Conservation (phyloP, 1,140 invertebrate genomes). For the Drosophila takahashii region DNA sequence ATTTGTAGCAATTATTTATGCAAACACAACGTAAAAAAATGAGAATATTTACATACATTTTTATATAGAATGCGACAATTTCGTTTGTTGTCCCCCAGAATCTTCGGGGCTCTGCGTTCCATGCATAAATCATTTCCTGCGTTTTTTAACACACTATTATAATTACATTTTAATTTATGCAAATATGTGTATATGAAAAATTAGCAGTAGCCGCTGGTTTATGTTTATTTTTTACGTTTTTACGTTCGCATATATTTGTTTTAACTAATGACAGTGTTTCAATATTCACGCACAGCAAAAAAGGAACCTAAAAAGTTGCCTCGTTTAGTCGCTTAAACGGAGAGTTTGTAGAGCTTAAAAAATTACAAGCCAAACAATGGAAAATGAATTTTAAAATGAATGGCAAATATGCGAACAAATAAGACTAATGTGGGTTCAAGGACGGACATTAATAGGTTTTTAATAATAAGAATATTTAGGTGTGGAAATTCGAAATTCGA, state of each 20-base stretch:
- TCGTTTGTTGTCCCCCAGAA: constrained; percentile 51
- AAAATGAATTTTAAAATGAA: constrained; percentile 49
- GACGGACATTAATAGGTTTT: constrained; percentile 7
- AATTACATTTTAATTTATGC: constrained; percentile 83
- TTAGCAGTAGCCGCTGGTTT: constrained; percentile 52
- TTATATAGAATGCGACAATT: constrained; percentile 48
- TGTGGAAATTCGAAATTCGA: constrained; percentile 2
- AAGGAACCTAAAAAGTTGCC: constrained; percentile 28
- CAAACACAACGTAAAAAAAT: constrained; percentile 48
- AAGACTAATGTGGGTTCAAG: constrained; percentile 9
- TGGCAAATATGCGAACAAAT: constrained; percentile 25
- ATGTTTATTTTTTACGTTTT: constrained; percentile 13
- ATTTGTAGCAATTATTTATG: constrained; percentile 82
- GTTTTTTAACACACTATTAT: constrained; percentile 68
- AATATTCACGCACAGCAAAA: constrained; percentile 24
- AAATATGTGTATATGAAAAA: constrained; percentile 71
- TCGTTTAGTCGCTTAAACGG: constrained; percentile 34
- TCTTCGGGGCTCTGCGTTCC: constrained; percentile 63
- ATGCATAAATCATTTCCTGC: constrained; percentile 76
- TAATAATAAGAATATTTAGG: not conserved
- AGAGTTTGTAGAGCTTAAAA: constrained; percentile 14
- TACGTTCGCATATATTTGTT: constrained; percentile 41
- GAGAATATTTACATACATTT: constrained; percentile 53
- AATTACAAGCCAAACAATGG: constrained; percentile 24
- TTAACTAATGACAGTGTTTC: constrained; percentile 69